phyloP scores from a whole-genome alignment of 2,888 invertebrate species.

The Glyphotaelius pellucidus region DNA sequence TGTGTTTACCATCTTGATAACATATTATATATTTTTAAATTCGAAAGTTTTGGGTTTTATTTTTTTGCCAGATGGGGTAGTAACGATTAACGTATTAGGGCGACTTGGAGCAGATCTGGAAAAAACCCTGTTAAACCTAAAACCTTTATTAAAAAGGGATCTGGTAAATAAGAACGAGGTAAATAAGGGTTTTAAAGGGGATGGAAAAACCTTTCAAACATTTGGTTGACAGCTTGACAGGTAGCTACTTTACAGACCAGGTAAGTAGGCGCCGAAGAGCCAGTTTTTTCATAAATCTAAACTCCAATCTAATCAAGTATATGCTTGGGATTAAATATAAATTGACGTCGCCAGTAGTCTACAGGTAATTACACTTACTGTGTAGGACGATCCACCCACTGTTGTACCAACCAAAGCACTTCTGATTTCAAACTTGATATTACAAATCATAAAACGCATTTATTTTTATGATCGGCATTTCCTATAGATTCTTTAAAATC shows the following conservation, averaged over 20 bases:
- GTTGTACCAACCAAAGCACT: neutral
- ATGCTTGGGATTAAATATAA: neutral
- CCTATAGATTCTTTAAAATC: neutral
- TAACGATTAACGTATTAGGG: neutral
- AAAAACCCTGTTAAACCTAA: neutral
- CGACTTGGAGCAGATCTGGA: neutral
- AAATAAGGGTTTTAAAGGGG: neutral
- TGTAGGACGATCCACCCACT: conserved; percentile 7
- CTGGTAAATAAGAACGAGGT: neutral
- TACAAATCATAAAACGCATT: conserved; percentile 2
- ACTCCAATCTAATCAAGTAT: neutral
- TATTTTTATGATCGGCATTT: neutral
- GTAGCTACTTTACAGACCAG: neutral
- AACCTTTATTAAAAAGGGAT: neutral
- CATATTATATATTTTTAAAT: neutral
- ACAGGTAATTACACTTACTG: neutral
- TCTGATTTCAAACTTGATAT: neutral
- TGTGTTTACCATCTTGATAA: neutral
- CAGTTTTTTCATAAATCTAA: neutral
- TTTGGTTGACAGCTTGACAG: neutral
- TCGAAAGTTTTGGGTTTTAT: neutral
- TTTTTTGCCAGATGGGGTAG: neutral
- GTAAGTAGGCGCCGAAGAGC: neutral
- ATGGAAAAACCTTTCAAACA: neutral
- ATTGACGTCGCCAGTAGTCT: neutral